Base-by-base conservation (phyloP, 2,888 invertebrate genomes). In the Cryptus armator region DNA sequence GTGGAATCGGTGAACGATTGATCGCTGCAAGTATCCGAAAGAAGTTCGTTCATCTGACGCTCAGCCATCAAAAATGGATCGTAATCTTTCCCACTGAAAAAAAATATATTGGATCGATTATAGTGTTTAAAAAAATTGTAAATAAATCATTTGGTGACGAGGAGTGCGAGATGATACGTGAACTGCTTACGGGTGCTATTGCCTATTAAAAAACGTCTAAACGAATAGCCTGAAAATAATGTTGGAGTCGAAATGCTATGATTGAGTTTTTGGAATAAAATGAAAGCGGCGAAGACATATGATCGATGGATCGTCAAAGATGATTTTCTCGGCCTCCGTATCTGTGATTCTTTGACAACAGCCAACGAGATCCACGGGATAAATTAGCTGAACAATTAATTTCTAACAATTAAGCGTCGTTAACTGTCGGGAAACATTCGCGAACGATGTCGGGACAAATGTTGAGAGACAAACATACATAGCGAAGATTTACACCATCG, bases 1-100 rank as follows among this genome's bases (percentile, higher is more conserved):
- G 84, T 86, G 29, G 80, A 82, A 81, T 93, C 90, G 32, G 89
- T 90, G 32, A 91, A 90, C 70, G 94, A 93, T 59, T 93, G 92
- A 85, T 93, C 94, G 88, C 94, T 93, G 82, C 86, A 86, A 78
- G 96, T 95, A 88, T 96, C 96, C 84, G 96, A 96, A 94, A 97
- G 96, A 48, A 98, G 95, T 91, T 97, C 97, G 94, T 96, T 96
- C 94, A 97, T 96, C 94, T 98, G 97, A 87, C 96, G 96, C 94
- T 97, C 97, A 68, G 97, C 97, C 88, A 96, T 96, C 88, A 96
- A 94, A 94, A 97, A 97, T 72, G 97, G 97, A 94, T 97, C 97
- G 94, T 97, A 97, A 90, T 94, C 95, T 90, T 95, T 95, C 88
- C 82, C 78, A n/a, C 87, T 83, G 24, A 43, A 62, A 62, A 62